Base-by-base conservation (phyloP, 2,113 vertebrate species). In the Nematolebias whitei region DNA sequence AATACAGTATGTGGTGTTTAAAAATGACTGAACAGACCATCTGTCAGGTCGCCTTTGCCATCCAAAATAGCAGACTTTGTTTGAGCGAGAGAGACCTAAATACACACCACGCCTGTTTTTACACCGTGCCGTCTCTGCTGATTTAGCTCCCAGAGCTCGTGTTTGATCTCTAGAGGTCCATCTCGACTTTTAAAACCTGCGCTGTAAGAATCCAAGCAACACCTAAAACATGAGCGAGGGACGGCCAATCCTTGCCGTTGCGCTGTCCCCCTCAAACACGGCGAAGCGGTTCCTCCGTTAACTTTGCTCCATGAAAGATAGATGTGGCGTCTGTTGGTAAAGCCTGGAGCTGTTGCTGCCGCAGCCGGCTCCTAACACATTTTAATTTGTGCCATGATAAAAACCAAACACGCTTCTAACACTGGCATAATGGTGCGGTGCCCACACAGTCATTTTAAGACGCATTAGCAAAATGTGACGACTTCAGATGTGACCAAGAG, bases 241-340 rank as follows among this genome's bases (percentile, higher is more conserved):
- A 16, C 15, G 35, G 29, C 43, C 61, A 41, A 38, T 44, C 50
- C 0, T 19, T 14, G 56, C 40, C 55, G 15, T 47, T 14, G 10
- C 38, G 29, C 32, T 43, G 65, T 61, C 45, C 66, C 38, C 39
- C 9, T 4, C 47, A 72, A 69, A 67, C 72, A 45, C 39, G 63
- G 35, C 60, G 12, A 55, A 61, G 40, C 63, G 65, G 63, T 59
- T 74, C 63, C 58, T 68, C 22, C 62, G 43, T 68, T 52, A 58
- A 63, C 70, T 5, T 32, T 23, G 41, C 62, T 59, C 62, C 56
- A 83, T 86, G 24, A 83, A 85, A 84, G 60, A 85, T 76, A 45
- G 48, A 78, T 79, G 67, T 3, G 5, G 41, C 57, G 64, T 64
- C 2, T 60, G 56, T 26, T 63, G 69, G 55, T n/a, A 1, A 44